Percentiles rank a stretch among this genome's conserved stretches.
These are phyloP conservation scores for Polyommatus iphigenia DNA, from an alignment of 2,888 invertebrate genomes.

Conservation along the genomic window DNA sequence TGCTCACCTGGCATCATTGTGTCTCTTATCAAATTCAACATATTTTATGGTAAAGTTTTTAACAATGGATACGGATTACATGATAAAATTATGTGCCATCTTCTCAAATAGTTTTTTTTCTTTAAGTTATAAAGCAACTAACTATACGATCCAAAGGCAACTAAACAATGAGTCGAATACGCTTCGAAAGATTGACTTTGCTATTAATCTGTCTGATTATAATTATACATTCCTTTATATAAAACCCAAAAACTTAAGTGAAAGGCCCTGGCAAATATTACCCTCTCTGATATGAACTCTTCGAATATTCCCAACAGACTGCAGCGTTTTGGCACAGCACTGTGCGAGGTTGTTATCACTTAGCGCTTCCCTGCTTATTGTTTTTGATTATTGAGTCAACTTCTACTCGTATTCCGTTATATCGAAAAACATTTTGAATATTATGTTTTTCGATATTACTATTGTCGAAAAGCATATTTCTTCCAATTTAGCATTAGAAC, in stretches of 20 bases:
- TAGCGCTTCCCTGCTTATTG: not conserved
- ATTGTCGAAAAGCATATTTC: not conserved
- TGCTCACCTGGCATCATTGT: not conserved
- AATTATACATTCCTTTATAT: too few species aligned
- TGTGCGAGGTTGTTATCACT: not conserved
- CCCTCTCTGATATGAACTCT: not conserved
- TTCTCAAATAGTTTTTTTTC: too few species aligned
- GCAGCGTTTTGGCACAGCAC: constrained; percentile 8
- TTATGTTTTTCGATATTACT: not conserved
- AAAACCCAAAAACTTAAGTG: not conserved
- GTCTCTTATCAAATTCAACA: not conserved
- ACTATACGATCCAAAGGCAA: too few species aligned
- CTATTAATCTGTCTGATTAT: too few species aligned
- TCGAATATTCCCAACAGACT: not conserved
- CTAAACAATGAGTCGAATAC: too few species aligned
- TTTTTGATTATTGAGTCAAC: not conserved
- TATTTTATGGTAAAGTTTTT: not conserved
- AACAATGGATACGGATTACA: too few species aligned
- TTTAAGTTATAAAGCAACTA: too few species aligned
- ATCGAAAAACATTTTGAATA: not conserved
- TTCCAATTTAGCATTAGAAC: not conserved
- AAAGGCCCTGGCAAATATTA: not conserved
- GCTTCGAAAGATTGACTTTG: too few species aligned
- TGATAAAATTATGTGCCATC: too few species aligned
- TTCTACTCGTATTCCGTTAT: not conserved